Base-by-base conservation (phyloP, 1,140 invertebrate species). In the Aethina tumida region DNA sequence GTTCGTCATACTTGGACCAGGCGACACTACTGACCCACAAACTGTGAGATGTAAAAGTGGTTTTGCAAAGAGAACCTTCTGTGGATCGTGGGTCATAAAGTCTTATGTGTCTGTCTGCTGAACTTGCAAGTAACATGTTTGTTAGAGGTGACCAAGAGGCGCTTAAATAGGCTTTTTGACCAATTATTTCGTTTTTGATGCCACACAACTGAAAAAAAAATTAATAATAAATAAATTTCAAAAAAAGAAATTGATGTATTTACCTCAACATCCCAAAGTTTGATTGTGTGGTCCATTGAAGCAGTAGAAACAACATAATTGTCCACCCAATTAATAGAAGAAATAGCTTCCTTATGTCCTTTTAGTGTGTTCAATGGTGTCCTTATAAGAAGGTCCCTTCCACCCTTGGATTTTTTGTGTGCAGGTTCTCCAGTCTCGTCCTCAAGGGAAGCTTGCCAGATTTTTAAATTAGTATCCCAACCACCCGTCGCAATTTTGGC, bases 221-320 rank as follows among this genome's bases (percentile, higher is more conserved):
- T 18, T 10, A 20, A 41, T 20, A 44, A 33, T 35, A 17, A 17
- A 13, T 25, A 12, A 32, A 10, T 14, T 35, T 25, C 14, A 8
- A 10, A 17, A 25, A 21, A 36, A 34, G 9, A 40, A 35, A n/a
- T 6, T 19, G 21, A 34, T n/a, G 1, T 28, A 26, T 36, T 33
- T 51, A 59, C 57, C 39, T 62, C 57, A 12, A 46, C 68, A 66
- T 99, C 94, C 96, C 96, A 99, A 3, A 95, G 53, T 61, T 86
- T 83, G 6, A 99, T 66, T 1, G 92, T 90, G 55, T 98, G 93
- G 69, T 99, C 96, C 92, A 93, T 95, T 2, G 84, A 85, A 46
- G 77, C 73, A 0, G 90, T 91, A 8, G 87, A 72, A 2, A 97
- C 58, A 38, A 78, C 79, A 24, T 75, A 66, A 33, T 67, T 68